Percentiles rank a stretch among this genome's conserved stretches.
Conservation (phyloP, 2,797 vertebrate species). For the Allobates femoralis region DNA sequence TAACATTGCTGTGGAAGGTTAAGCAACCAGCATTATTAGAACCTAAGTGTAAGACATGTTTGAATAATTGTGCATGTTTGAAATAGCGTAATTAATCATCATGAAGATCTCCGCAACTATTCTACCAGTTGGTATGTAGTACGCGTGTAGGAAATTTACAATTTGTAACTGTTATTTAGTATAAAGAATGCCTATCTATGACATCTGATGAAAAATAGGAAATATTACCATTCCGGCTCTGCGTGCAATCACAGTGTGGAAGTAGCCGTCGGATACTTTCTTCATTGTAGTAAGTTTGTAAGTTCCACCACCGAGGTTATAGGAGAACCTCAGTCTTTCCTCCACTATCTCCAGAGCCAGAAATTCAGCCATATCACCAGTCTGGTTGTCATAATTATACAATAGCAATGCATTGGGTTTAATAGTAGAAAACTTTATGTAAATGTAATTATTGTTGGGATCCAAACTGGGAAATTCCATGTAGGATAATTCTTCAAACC, state of each 20-base stretch:
- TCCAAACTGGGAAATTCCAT: conserved; percentile 99
- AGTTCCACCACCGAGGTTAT: conserved; percentile 92
- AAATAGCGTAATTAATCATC: conserved; percentile 33
- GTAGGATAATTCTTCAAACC: conserved; percentile 95
- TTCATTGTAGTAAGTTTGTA: conserved; percentile 92
- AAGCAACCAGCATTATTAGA: conserved; percentile 45
- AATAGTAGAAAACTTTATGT: conserved; percentile 96
- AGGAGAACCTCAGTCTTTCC: conserved; percentile 90
- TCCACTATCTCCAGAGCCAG: conserved; percentile 91
- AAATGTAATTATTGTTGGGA: conserved; percentile 98
- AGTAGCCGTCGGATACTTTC: conserved; percentile 92
- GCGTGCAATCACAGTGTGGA: conserved; percentile 95
- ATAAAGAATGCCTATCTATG: not conserved
- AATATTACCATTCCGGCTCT: conserved; percentile 93
- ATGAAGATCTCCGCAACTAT: not conserved
- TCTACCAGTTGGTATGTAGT: not conserved
- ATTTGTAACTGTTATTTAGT: not conserved
- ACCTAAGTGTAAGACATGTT: conserved; percentile 33
- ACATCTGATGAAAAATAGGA: not conserved
- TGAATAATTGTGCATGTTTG: conserved; percentile 32
- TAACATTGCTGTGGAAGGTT: conserved; percentile 48
- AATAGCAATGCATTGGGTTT: conserved; percentile 88
- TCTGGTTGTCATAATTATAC: conserved; percentile 98
- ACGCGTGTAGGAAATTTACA: not conserved
- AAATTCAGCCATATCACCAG: conserved; percentile 92